Evolutionary conservation across 2,797 vertebrate species (phyloP), one percentile per base, ranked within the genome.

Genomic region (Gila robusta): DNA sequence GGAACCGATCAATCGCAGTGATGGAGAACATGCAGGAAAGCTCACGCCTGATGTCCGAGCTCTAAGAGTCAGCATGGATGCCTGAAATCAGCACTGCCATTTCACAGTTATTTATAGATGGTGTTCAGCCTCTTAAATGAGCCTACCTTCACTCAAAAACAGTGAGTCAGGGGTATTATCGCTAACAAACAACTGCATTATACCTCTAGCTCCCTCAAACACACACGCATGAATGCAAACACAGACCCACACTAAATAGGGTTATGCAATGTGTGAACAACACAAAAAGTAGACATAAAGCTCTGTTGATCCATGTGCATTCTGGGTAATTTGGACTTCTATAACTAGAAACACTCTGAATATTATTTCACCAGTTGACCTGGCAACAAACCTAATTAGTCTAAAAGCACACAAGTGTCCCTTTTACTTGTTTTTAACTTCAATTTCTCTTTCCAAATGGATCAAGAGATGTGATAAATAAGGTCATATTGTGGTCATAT

Each of bases 21-120:
- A 86, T 86, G 41, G 67, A 84, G 86, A 84, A 79, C 73, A 85
- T 70, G 84, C 73, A 82, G 82, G 54, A 69, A 85, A 82, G 84
- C 86, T 84, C 89, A 89, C 26, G 82, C 6, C 77, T 79, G 56
- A 47, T 49, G 52, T 69, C 73, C 32, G 9, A 86, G 32, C 59
- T 56, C 41, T 6, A 71, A 54, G 39, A 81, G 54, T 73, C 62
- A 32, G 56, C 6, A 72, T 79, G 69, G n/a, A 47, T 9, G 19
- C 44, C 17, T 16, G 52, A 72, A 39, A 47, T 79, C 76, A 72
- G 41, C 73, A 44, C 47, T 80, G 44, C 62, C 44, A 64, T 64
- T 83, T 54, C 70, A 62, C 73, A 64, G 37, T 62, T 79, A 82
- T 85, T 85, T 85, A 85, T 85, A 80, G 77, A 73, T 9, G 0